A percentile compares a stretch with the other conserved stretches of the same genome.
Evolutionary conservation across 2,797 vertebrate species (phyloP).

Genomic region (Enteromius fasciolatus): DNA sequence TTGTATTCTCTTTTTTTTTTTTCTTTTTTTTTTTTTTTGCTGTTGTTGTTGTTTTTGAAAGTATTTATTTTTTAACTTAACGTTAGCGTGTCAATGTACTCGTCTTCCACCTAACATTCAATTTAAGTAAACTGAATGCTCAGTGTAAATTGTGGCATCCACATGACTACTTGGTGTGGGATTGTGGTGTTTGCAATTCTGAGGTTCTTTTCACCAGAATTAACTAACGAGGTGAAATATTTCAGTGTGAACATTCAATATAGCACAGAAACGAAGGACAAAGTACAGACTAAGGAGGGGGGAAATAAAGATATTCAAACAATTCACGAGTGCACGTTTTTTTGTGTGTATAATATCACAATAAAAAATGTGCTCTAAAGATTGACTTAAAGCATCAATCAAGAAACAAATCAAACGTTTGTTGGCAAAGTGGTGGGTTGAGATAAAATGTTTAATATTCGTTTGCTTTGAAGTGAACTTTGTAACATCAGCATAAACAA

Average conservation of each 20-base stretch:
- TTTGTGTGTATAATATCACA: not conserved
- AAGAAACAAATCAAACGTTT: not conserved
- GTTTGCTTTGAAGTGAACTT: not conserved
- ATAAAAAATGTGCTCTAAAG: not conserved
- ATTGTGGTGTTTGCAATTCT: conserved; percentile 28
- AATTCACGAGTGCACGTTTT: not conserved
- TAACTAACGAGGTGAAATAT: conserved; percentile 13
- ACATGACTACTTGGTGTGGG: conserved; percentile 1
- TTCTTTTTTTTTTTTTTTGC: conserved; percentile 61
- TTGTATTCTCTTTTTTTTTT: conserved; percentile 71
- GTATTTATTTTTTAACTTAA: conserved; percentile 88
- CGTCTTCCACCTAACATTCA: conserved; percentile 87
- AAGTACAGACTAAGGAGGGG: not conserved
- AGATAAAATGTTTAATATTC: not conserved
- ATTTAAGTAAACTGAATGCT: conserved; percentile 82
- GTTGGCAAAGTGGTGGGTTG: not conserved
- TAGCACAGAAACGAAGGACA: conserved; percentile 10
- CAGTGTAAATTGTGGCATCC: conserved; percentile 67
- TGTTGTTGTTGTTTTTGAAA: conserved; percentile 64
- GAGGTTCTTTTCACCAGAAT: conserved; percentile 7
- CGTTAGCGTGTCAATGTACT: conserved; percentile 86
- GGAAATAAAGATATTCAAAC: conserved; percentile 24
- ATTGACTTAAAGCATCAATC: not conserved
- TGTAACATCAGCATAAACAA: not conserved
- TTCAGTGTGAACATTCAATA: conserved; percentile 11